Evolutionary conservation across 2,888 invertebrate species (phyloP).

Genomic region (Orthonychiurus folsomi): DNA sequence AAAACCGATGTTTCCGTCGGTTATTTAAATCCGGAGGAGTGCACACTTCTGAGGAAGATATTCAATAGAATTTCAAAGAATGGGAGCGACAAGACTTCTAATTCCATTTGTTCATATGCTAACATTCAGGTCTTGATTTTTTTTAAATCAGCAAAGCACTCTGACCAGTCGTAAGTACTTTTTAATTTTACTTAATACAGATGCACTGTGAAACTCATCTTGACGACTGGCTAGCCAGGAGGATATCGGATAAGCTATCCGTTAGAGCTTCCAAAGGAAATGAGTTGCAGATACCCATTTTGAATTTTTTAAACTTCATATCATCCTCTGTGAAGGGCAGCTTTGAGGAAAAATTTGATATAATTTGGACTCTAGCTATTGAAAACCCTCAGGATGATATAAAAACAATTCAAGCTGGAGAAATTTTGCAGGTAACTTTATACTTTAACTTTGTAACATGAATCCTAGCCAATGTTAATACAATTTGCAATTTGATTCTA

Average conservation of each 20-base stretch:
- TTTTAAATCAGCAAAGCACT: no score
- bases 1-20: background rate
- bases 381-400: conserved; percentile 18
- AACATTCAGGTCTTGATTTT: background rate
- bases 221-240: conserved; percentile 36
- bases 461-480: conserved; percentile 4
- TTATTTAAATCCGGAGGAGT: background rate
- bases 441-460: no score
- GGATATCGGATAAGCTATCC: conserved; percentile 27
- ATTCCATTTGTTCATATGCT: background rate
- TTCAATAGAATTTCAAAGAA: background rate
- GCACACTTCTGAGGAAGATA: background rate
- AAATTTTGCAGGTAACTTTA: conserved; percentile 32
- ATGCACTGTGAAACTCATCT: conserved; percentile 33
- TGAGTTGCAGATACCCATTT: conserved; percentile 24
- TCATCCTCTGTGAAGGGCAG: conserved; percentile 32
- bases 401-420: conserved; percentile 28
- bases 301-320: conserved; percentile 28
- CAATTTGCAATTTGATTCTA: conserved; percentile 18
- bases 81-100: background rate
- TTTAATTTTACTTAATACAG: conserved; percentile 16
- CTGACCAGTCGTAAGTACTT: no score
- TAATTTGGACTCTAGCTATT: conserved; percentile 29
- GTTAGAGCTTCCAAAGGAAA: conserved; percentile 27
- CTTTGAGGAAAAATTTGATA: conserved; percentile 32